These are phyloP conservation scores for Loxodonta africana DNA, from an alignment of 2,113 vertebrate genomes.

Conservation along the genomic window DNA sequence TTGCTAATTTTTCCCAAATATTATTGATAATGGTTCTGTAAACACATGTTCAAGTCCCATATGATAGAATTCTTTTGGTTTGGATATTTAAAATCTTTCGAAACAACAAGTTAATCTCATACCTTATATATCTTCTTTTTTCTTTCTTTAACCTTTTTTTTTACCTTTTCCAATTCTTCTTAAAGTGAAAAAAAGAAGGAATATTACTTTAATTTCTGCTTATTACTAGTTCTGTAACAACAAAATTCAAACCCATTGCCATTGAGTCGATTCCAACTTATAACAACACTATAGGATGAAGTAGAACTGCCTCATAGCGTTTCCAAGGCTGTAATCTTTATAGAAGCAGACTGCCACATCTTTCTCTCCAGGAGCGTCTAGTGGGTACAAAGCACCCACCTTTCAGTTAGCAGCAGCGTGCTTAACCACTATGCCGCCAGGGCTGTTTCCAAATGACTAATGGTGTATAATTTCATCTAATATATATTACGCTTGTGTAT, in stretches of 20 bases:
- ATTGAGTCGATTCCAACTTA: too few relatives aligned
- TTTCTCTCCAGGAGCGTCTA: neutral
- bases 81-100: slow-evolving; percentile 24
- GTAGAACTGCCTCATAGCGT: too few relatives aligned
- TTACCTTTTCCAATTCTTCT: neutral
- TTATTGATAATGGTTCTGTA: neutral
- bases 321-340: too few relatives aligned
- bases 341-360: neutral
- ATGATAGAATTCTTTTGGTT: neutral
- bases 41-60: neutral
- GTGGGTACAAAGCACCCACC: neutral
- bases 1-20: neutral
- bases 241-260: too few relatives aligned
- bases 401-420: too few relatives aligned
- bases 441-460: neutral
- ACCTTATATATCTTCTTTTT: neutral
- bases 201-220: neutral
- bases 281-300: too few relatives aligned
- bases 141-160: neutral
- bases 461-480: slow-evolving; percentile 9
- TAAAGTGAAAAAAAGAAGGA: neutral
- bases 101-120: neutral
- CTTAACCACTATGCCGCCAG: neutral
- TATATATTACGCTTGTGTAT: neutral
- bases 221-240: neutral